Base-by-base conservation (phyloP, 2,888 invertebrate species). In the Zeuzera pyrina region DNA sequence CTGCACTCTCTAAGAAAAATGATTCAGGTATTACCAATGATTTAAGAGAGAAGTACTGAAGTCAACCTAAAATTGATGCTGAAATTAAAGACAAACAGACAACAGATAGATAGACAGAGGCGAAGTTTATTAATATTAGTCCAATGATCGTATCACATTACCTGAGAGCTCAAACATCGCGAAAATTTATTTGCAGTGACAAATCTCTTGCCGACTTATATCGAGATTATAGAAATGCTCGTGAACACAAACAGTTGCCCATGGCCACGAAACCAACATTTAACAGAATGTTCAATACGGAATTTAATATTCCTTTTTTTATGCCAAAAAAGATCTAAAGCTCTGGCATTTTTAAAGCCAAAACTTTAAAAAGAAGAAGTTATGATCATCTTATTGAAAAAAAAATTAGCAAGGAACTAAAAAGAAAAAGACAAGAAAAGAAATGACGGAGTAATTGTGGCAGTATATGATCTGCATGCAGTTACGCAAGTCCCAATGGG, bases 221-320 rank as follows among this genome's bases (percentile, higher is more conserved):
- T 21, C 30, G 40, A 12, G 46, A 48, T 33, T 46, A 44, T 28
- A 42, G 41, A 42, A 14, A 26, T 13, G 12, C 31, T 12, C 36
- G 41, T n/a, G 33, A 38, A 34, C 15, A 23, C n/a, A 12, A 42
- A 15, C 15, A 31, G 12, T 30, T 42, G 36, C 24, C 32, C 7
- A 12, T 24, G 34, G 40, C 44, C 8, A 16, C 38, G 3, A 12
- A 15, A 19, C 36, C 42, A 14, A 45, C 47, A 21, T 48, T 48
- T 23, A 36, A 34, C 12, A 29, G 48, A 3, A 52, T 48, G 29
- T 49, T 52, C 19, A 46, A 49, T 29, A 27, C 10, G 4, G 33
- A 49, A 12, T 50, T 45, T 26, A 45, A 49, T 32, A 43, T 51
- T 41, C 37, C 35, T 15, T 50, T 49, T 32, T 35, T 36, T 24